Conservation (phyloP, 64 coral and sea anemone genomes). For the Montipora cactus region DNA sequence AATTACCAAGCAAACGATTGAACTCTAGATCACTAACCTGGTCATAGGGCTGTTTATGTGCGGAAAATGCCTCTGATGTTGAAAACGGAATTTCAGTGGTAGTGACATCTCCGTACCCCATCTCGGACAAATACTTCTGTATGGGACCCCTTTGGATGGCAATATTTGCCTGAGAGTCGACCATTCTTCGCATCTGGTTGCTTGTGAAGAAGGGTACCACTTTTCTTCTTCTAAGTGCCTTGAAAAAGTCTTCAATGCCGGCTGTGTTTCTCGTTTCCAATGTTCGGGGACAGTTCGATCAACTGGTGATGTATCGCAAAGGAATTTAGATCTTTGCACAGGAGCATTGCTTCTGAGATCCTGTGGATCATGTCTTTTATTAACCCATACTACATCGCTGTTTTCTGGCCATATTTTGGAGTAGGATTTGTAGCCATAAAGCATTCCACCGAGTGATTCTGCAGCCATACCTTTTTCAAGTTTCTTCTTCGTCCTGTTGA, state of each 20-base stretch:
- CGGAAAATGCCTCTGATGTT: conserved; percentile 79
- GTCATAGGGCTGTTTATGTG: conserved; percentile 99
- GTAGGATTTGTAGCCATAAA: conserved; percentile 81
- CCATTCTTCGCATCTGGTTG: conserved; percentile 95
- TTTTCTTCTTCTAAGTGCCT: conserved; percentile 89
- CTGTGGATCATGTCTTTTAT: conserved; percentile 85
- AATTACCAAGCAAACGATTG: not conserved
- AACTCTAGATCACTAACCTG: conserved; percentile 53
- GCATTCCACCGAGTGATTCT: conserved; percentile 80
- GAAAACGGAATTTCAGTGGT: conserved; percentile 8
- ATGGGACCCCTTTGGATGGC: conserved; percentile 81
- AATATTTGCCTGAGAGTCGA: conserved; percentile 93
- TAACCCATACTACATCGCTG: conserved; percentile 95
- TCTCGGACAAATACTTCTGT: conserved; percentile 65
- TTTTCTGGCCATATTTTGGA: conserved; percentile 31
- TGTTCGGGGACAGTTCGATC: conserved; percentile 54
- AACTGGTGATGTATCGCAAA: conserved; percentile 43
- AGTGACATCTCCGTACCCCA: conserved; percentile 83
- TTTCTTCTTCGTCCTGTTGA: not conserved
- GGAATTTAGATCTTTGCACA: conserved; percentile 88
- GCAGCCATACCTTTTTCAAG: conserved; percentile 74
- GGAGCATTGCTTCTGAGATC: conserved; percentile 93
- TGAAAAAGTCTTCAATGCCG: conserved; percentile 84
- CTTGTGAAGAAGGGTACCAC: conserved; percentile 89
- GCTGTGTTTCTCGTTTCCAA: conserved; percentile 81